Percentiles rank a stretch among this genome's conserved stretches.
Conservation (phyloP, 2,888 invertebrate species). For the Caenorhabditis angaria region DNA sequence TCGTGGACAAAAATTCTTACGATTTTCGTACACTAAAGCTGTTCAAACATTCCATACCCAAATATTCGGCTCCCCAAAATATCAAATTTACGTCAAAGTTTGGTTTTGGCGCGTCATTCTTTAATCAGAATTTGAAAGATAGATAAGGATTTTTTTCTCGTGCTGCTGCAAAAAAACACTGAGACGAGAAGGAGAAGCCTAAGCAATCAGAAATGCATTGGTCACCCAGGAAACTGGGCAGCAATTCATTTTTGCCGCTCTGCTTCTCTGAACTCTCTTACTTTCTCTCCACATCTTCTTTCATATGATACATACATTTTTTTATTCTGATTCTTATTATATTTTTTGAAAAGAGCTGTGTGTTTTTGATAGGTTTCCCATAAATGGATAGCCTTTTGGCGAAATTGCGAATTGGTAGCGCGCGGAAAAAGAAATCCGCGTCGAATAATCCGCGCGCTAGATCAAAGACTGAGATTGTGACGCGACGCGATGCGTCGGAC, state of each 20-base stretch:
- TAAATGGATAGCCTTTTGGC: constrained; percentile 34
- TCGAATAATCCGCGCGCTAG: constrained; percentile 12
- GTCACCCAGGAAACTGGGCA: neutral
- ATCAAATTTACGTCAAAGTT: no score
- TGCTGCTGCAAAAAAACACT: neutral
- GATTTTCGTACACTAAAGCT: no score
- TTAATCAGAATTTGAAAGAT: no score
- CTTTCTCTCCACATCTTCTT: no score
- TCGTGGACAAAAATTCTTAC: no score
- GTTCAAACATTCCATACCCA: no score
- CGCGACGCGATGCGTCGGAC: neutral
- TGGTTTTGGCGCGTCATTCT: no score
- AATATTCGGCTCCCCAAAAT: no score
- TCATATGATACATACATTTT: neutral
- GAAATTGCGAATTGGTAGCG: constrained; percentile 31
- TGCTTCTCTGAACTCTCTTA: neutral
- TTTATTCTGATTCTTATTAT: neutral
- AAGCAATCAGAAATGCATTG: constrained; percentile 4
- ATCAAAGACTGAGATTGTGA: neutral
- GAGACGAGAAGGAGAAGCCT: neutral
- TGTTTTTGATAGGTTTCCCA: constrained; percentile 5
- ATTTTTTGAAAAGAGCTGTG: neutral
- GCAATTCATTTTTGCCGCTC: neutral
- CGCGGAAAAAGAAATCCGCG: constrained; percentile 26
- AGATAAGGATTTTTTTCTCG: no score